Percentiles rank a stretch among this genome's conserved stretches.
phyloP scores from a whole-genome alignment of 1,140 invertebrate species.

The Reticulitermes speratus region DNA sequence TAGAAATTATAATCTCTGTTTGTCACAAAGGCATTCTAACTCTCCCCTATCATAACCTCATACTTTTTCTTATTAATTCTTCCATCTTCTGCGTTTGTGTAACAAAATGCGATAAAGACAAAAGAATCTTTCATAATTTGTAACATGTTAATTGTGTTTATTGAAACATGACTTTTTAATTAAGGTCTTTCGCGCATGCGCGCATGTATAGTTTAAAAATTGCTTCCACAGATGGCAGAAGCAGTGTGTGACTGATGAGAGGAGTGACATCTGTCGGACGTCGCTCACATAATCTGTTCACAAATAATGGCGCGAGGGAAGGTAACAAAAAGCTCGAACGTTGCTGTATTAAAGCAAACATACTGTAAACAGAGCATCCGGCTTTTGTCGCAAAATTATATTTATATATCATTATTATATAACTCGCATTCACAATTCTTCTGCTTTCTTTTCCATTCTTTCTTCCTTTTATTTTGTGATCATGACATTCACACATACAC shows the following conservation, averaged over 20 bases:
- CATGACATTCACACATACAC: constrained; percentile 28
- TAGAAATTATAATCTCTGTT: not conserved
- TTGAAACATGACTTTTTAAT: not conserved
- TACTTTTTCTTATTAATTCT: not conserved
- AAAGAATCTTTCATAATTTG: not conserved
- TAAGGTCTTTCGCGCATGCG: constrained; percentile 2
- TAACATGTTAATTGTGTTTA: not conserved
- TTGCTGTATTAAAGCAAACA: constrained; percentile 21
- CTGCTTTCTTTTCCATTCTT: constrained; percentile 26
- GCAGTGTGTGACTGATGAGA: constrained; percentile 31
- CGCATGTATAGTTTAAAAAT: constrained; percentile 28
- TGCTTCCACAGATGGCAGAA: constrained; percentile 34
- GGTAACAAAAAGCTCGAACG: constrained; percentile 27
- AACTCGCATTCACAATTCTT: constrained; percentile 25
- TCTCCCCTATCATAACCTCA: not conserved
- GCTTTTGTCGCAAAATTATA: constrained; percentile 33
- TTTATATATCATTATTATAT: constrained; percentile 23
- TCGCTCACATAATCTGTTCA: constrained; percentile 27
- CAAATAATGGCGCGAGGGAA: constrained; percentile 31
- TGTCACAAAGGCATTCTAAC: not conserved
- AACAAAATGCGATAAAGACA: not conserved
- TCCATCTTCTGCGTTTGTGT: not conserved
- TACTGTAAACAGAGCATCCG: constrained; percentile 28
- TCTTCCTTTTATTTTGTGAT: constrained; percentile 22
- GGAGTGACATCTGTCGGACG: constrained; percentile 29